Base-by-base conservation (phyloP, 2,888 invertebrate genomes). In the Agonum fuliginosum region DNA sequence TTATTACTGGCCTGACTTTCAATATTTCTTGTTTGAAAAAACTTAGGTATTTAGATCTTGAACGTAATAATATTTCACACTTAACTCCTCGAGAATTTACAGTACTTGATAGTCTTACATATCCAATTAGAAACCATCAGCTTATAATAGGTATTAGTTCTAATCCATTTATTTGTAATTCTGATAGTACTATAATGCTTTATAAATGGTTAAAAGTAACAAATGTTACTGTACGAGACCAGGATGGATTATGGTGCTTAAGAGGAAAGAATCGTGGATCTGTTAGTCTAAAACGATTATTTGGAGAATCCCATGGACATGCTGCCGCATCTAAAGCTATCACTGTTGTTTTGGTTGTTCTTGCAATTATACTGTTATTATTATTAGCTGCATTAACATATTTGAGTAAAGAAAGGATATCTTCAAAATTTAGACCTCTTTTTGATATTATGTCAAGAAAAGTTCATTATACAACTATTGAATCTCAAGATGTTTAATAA, bases 121-220 rank as follows among this genome's bases (percentile, higher is more conserved):
- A 87, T 37, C 84, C 86, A 0, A 83, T 85, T 58, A 87, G 89
- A 48, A 87, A 88, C 79, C 85, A 84, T 30, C 82, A 85, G 10
- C 86, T 93, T 24, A 88, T 89, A 24, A 87, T 94, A 0, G 93
- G 94, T 82, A 88, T 94, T 17, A 87, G 88, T 58, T 86, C 89
- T 0, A 94, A 94, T 87, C 92, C 92, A 0, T 91, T 94, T 69
- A 86, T 88, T n/a, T 94, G 94, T 83, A 91, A 92, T 80, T 91
- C 91, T 81, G 90, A 90, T 78, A 54, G 70, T 19, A 87, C 92
- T 20, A 88, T 89, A 79, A 87, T 89, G 5, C 89, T 94, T 67
- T 88, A 91, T 78, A 85, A 88, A 58, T 94, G 94, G 93, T 84
- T 93, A 79, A 88, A 87, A 22, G 87, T 83, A 19, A 93, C 93